phyloP scores from a whole-genome alignment of 2,888 invertebrate genomes.

The Cryptosula pallasiana region DNA sequence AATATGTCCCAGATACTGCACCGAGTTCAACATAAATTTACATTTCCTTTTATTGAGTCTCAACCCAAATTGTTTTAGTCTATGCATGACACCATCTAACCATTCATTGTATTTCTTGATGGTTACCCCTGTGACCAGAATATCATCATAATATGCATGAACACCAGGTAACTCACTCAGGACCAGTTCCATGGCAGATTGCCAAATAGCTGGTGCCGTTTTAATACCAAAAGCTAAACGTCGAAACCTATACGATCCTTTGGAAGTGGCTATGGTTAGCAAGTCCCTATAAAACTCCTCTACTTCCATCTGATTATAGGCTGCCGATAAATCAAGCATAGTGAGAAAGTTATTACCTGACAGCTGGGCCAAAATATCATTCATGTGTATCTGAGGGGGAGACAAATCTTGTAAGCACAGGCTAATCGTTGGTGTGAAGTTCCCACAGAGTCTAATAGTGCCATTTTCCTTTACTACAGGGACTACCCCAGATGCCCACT shows the following conservation, averaged over 20 bases:
- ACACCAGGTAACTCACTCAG: not conserved
- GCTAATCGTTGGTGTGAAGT: not conserved
- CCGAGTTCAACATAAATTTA: not conserved
- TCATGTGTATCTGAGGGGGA: slow-evolving; percentile 1
- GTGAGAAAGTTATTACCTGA: not conserved
- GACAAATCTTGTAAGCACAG: not conserved
- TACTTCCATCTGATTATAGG: not conserved
- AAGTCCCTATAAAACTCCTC: not conserved
- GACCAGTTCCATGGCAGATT: not conserved
- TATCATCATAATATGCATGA: not conserved
- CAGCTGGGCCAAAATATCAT: not conserved
- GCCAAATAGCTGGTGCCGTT: not conserved
- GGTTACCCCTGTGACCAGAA: not conserved
- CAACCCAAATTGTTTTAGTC: not conserved
- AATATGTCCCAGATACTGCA: not conserved
- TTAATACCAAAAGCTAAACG: not conserved
- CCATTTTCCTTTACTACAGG: not conserved
- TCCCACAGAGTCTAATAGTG: not conserved
- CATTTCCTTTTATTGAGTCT: not conserved
- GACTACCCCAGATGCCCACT: not conserved
- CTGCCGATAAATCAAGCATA: not conserved
- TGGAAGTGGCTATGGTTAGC: not conserved
- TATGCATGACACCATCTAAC: not conserved
- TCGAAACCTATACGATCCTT: not conserved
- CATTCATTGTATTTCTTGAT: not conserved